Evolutionary conservation across 1,140 invertebrate species (phyloP).

Genomic region (Papilio glaucus): DNA sequence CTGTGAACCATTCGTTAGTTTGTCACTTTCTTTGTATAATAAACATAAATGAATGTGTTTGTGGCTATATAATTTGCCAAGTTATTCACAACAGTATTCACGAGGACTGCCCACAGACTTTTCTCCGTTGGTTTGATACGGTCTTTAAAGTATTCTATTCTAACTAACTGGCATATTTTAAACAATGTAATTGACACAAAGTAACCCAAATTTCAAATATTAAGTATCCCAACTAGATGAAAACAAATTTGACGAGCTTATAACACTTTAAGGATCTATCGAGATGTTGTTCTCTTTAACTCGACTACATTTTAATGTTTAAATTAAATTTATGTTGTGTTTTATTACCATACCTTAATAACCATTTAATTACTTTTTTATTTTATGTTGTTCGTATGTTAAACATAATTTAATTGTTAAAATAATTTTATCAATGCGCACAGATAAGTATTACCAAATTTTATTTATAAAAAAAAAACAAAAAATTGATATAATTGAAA

Average conservation of each 20-base stretch:
- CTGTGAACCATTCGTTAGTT: too few species aligned
- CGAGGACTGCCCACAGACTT: not conserved
- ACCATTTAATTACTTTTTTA: not conserved
- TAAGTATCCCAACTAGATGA: not conserved
- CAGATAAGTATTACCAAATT: not conserved
- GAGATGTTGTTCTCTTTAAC: not conserved
- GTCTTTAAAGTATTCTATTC: not conserved
- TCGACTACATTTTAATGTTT: not conserved
- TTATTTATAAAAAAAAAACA: not conserved
- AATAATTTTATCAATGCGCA: too few species aligned
- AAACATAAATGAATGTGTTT: too few species aligned
- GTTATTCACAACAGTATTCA: not conserved
- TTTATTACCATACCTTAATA: not conserved
- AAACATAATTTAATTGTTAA: too few species aligned
- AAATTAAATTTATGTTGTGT: not conserved
- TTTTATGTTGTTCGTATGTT: too few species aligned
- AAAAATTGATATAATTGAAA: not conserved
- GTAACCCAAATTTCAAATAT: not conserved
- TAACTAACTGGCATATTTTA: not conserved
- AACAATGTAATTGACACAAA: not conserved
- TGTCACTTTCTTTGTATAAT: too few species aligned
- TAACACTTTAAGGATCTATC: not conserved
- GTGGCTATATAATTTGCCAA: too few species aligned
- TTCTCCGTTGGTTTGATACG: not conserved
- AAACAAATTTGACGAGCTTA: not conserved